These are phyloP conservation scores for Galaxea fascicularis DNA, from an alignment of 92 coral and sea anemone species.

Conservation along the genomic window DNA sequence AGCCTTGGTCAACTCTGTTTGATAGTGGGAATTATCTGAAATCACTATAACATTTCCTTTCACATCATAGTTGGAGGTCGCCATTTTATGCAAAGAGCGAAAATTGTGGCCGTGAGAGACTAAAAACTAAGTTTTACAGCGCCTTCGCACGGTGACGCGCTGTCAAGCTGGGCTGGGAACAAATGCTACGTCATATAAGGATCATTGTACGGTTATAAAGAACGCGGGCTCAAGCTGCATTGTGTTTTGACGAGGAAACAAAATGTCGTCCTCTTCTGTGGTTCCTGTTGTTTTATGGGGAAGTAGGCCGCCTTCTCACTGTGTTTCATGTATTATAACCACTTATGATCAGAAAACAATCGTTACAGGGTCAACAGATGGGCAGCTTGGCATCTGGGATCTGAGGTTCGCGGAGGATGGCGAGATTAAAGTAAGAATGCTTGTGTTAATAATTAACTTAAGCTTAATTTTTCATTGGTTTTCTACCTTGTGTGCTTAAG, in stretches of 20 bases:
- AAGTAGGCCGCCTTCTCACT: slow-evolving; percentile 91
- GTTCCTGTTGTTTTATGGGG: slow-evolving; percentile 99
- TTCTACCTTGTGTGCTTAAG: too few relatives aligned
- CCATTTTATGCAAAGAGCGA: slow-evolving; percentile 63
- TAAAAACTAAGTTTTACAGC: background rate
- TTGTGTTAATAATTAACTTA: background rate
- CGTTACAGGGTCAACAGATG: slow-evolving; percentile 92
- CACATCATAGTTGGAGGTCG: slow-evolving; percentile 38
- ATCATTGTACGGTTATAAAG: too few relatives aligned
- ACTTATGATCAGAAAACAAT: slow-evolving; percentile 96
- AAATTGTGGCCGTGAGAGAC: background rate
- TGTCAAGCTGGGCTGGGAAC: too few relatives aligned
- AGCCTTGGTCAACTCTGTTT: slow-evolving; percentile 83
- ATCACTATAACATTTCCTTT: slow-evolving; percentile 77
- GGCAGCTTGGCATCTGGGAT: slow-evolving; percentile 98
- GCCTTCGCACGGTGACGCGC: too few relatives aligned
- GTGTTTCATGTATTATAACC: slow-evolving; percentile 90
- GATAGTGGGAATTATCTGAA: slow-evolving; percentile 74
- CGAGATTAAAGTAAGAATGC: slow-evolving; percentile 71
- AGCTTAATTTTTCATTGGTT: background rate
- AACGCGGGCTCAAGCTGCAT: too few relatives aligned
- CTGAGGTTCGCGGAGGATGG: slow-evolving; percentile 79
- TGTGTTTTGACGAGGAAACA: slow-evolving; percentile 39
- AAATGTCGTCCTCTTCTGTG: slow-evolving; percentile 92
- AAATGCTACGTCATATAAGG: too few relatives aligned